Evolutionary conservation across 2,113 vertebrate genomes (phyloP).

Genomic region (Urocynchramus pylzowi): DNA sequence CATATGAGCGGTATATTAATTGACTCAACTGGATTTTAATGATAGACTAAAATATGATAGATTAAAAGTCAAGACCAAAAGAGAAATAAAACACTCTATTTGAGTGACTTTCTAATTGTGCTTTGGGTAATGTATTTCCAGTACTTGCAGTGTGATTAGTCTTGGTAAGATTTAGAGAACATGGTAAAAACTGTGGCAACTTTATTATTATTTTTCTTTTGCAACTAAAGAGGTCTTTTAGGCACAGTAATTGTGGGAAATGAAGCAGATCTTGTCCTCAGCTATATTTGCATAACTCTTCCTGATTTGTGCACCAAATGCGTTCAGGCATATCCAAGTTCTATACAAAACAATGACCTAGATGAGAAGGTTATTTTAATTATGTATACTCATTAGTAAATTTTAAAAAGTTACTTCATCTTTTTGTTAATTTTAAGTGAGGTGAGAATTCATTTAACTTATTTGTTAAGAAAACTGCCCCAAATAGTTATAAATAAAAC

Average conservation of each 20-base stretch:
- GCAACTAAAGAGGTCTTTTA: not conserved
- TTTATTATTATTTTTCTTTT: not conserved
- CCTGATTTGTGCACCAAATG: not conserved
- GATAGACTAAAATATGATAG: not conserved
- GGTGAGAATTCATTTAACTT: not conserved
- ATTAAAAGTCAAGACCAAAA: not conserved
- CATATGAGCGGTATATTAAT: not conserved
- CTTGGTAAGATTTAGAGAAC: not conserved
- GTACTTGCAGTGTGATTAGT: not conserved
- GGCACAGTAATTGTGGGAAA: not conserved
- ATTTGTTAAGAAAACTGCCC: not conserved
- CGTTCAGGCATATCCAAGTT: not conserved
- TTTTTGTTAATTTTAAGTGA: not conserved
- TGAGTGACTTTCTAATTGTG: not conserved
- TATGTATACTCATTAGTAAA: not conserved
- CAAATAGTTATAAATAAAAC: too few relatives aligned
- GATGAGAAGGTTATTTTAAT: conserved; percentile 17
- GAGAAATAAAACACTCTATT: not conserved
- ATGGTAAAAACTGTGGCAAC: not conserved
- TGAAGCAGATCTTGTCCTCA: not conserved
- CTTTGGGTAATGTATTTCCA: not conserved
- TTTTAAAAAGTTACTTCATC: not conserved
- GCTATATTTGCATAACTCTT: not conserved
- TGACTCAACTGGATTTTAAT: not conserved
- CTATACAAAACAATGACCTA: conserved; percentile 9